Evolutionary conservation across 1,140 invertebrate species (phyloP).

Genomic region (Trichonephila inaurata): DNA sequence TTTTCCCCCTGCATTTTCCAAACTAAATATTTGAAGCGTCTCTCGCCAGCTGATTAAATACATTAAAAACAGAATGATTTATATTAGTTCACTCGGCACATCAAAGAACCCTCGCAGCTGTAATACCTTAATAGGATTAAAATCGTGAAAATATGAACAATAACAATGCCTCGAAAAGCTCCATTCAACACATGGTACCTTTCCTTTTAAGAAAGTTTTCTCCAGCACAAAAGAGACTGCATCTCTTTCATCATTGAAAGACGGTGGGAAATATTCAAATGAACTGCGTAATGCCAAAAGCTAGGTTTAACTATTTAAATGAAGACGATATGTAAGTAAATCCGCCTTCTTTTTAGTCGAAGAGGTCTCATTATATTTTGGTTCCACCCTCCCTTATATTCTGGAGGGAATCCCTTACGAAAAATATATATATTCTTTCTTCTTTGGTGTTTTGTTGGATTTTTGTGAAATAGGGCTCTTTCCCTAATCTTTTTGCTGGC

Average conservation of each 20-base stretch:
- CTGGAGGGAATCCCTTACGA: background rate
- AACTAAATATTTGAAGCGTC: background rate
- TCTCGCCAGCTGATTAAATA: background rate
- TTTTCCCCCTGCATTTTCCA: background rate
- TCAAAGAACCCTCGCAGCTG: constrained; percentile 20
- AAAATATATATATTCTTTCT: constrained; percentile 35
- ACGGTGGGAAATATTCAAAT: constrained; percentile 67
- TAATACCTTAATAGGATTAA: constrained; percentile 53
- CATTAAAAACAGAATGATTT: constrained; percentile 33
- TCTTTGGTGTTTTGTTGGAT: constrained; percentile 36
- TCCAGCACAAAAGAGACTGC: background rate
- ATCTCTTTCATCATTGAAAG: constrained; percentile 15
- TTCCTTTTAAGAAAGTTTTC: constrained; percentile 44
- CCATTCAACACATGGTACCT: constrained; percentile 36
- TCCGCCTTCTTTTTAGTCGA: constrained; percentile 30
- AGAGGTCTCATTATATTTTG: constrained; percentile 70
- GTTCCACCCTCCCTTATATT: background rate
- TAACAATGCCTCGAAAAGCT: constrained; percentile 11
- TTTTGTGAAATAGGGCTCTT: constrained; percentile 11
- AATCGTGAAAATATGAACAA: constrained; percentile 50
- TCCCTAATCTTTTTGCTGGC: constrained; percentile 23
- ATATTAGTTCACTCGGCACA: background rate
- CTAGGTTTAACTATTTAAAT: constrained; percentile 74
- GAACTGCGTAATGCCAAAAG: constrained; percentile 66
- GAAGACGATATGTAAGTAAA: constrained; percentile 68